Percentiles rank a stretch among this genome's conserved stretches.
Evolutionary conservation across 2,113 vertebrate genomes (phyloP).

Genomic region (Siphamia tubifer): DNA sequence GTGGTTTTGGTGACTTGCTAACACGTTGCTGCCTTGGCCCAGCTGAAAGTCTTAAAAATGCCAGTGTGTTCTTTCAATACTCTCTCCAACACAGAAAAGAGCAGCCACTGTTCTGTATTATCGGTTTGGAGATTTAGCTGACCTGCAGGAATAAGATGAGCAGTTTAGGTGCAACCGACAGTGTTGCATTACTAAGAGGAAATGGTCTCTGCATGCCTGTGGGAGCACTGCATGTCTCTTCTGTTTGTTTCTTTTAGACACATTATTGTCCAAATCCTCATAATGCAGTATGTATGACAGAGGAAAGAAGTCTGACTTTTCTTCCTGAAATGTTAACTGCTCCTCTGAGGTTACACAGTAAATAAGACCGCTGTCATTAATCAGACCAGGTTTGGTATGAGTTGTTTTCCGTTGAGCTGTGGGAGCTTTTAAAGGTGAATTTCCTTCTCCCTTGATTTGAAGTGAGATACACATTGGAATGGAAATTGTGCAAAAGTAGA

Average conservation of each 20-base stretch:
- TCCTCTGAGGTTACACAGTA: constrained; percentile 16
- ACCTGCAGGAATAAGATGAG: constrained; percentile 43
- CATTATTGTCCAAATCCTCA: constrained; percentile 13
- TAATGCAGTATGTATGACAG: background rate
- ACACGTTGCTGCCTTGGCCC: constrained; percentile 45
- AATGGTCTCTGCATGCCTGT: constrained; percentile 7
- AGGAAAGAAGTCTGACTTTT: background rate
- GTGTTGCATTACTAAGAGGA: constrained; percentile 7
- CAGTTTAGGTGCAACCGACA: constrained; percentile 22
- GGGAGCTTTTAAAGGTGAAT: constrained; percentile 9
- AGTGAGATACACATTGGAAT: background rate
- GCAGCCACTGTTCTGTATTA: constrained; percentile 25
- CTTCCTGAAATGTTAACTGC: constrained; percentile 24
- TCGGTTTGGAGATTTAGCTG: constrained; percentile 49
- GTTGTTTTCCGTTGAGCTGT: background rate
- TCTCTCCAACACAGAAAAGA: constrained; percentile 49
- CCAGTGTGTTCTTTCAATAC: constrained; percentile 29
- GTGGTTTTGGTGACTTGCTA: constrained; percentile 45
- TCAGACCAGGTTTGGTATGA: background rate
- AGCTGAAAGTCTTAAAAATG: constrained; percentile 46
- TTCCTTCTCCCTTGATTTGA: background rate
- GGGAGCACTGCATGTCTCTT: background rate
- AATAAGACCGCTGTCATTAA: constrained; percentile 30
- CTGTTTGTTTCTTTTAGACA: constrained; percentile 5
- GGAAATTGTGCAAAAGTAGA: background rate